Percentiles rank a stretch among this genome's conserved stretches.
These are phyloP conservation scores for Vimba vimba DNA, from an alignment of 2,113 vertebrate genomes.

Conservation along the genomic window DNA sequence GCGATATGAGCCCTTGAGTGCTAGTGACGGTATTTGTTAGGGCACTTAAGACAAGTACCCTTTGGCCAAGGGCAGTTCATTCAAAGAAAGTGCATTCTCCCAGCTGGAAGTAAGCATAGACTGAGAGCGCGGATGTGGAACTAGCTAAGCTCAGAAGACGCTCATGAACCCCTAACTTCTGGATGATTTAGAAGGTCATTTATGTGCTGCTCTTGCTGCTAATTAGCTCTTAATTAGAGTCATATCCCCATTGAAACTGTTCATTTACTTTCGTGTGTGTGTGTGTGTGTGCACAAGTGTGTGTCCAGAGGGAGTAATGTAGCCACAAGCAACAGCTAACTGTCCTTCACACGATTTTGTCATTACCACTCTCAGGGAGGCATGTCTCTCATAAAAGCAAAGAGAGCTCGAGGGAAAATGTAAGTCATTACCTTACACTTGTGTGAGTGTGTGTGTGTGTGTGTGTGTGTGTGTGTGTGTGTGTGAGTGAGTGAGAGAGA, in stretches of 20 bases:
- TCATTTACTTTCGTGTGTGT: constrained; percentile 40
- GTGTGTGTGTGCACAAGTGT: constrained; percentile 26
- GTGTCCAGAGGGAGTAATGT: constrained; percentile 13
- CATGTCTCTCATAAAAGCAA: constrained; percentile 28
- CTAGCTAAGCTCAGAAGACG: neutral
- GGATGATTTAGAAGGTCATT: constrained; percentile 66
- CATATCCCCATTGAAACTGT: constrained; percentile 59
- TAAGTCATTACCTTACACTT: neutral
- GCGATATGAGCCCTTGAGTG: neutral
- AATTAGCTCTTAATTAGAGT: constrained; percentile 77
- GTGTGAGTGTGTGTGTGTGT: neutral
- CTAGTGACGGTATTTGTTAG: constrained; percentile 27
- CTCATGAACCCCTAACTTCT: constrained; percentile 44
- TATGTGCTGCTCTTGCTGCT: constrained; percentile 61
- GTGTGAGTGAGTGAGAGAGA: too few relatives aligned
- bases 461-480: neutral
- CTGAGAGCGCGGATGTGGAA: neutral
- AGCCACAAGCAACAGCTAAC: constrained; percentile 11
- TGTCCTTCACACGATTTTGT: constrained; percentile 41
- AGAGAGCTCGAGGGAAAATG: neutral
- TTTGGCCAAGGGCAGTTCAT: constrained; percentile 17
- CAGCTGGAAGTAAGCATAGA: constrained; percentile 13
- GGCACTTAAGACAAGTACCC: constrained; percentile 37
- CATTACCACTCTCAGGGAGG: constrained; percentile 7
- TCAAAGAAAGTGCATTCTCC: neutral